phyloP scores from a whole-genome alignment of 2,888 invertebrate genomes.

The Adelphocoris suturalis region DNA sequence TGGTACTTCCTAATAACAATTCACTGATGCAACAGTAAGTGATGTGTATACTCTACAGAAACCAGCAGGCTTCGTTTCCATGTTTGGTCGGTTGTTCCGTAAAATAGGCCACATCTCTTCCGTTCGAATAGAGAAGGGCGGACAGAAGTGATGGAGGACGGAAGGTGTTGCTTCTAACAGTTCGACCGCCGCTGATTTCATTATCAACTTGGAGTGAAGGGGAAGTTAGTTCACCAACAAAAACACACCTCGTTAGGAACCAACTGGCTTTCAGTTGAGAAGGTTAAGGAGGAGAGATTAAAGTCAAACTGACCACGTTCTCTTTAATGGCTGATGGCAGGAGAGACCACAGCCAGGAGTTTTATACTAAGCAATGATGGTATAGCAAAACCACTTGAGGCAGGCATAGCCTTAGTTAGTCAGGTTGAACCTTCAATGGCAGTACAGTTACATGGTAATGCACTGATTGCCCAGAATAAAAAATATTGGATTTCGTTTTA shows the following conservation, averaged over 20 bases:
- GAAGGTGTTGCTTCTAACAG: constrained; percentile 12
- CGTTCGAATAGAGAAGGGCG: neutral
- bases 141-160: neutral
- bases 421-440: too few species aligned
- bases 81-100: neutral
- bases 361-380: too few species aligned
- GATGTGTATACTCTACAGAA: too few species aligned
- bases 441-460: too few species aligned
- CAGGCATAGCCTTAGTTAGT: too few species aligned
- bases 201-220: constrained; percentile 37
- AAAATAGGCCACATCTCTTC: neutral
- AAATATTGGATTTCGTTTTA: too few species aligned
- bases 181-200: constrained; percentile 56
- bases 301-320: neutral
- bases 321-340: neutral
- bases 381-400: too few species aligned
- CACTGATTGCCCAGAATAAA: too few species aligned
- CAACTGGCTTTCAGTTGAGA: constrained; percentile 16
- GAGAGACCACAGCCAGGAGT: neutral
- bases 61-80: too few species aligned
- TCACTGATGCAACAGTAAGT: too few species aligned
- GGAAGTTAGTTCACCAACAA: constrained; percentile 53
- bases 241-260: constrained; percentile 58
- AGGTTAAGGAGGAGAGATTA: neutral
- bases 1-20: too few species aligned